phyloP scores from a whole-genome alignment of 2,888 invertebrate species.

The Acanthosoma haemorrhoidale region DNA sequence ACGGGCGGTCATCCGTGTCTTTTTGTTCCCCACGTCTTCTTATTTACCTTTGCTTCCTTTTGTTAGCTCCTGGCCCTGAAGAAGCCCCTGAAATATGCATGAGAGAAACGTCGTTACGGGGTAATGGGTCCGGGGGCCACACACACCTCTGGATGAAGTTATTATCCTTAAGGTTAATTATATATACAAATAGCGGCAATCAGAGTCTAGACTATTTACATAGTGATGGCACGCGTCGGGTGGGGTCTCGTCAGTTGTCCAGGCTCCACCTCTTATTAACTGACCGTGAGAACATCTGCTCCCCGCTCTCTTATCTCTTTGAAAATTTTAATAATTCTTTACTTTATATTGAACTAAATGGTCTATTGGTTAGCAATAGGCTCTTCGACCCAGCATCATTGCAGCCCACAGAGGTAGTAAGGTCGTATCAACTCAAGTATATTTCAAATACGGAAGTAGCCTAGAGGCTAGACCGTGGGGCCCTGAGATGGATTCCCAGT shows the following conservation, averaged over 20 bases:
- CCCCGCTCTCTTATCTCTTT: no score
- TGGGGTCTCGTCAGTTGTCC: neutral
- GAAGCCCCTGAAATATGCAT: constrained; percentile 21
- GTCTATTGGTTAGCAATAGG: no score
- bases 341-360: no score
- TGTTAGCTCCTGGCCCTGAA: neutral
- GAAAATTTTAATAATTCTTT: constrained; percentile 2
- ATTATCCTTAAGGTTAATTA: constrained; percentile 23
- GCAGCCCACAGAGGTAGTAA: no score
- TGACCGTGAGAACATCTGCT: neutral
- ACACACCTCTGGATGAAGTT: constrained; percentile 22
- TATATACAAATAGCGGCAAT: constrained; percentile 19
- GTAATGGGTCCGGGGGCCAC: constrained; percentile 9
- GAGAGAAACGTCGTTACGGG: constrained; percentile 11
- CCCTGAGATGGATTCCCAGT: no score
- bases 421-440: no score
- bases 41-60: neutral
- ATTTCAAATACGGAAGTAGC: no score
- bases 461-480: no score
- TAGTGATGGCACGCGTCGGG: constrained; percentile 1
- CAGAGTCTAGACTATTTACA: neutral
- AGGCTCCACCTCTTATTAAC: neutral
- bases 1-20: no score
- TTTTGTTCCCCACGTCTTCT: neutral
- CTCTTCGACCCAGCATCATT: no score